Conservation (phyloP, 2,888 invertebrate genomes). For the Galeopsomyia nigrocyanea region DNA sequence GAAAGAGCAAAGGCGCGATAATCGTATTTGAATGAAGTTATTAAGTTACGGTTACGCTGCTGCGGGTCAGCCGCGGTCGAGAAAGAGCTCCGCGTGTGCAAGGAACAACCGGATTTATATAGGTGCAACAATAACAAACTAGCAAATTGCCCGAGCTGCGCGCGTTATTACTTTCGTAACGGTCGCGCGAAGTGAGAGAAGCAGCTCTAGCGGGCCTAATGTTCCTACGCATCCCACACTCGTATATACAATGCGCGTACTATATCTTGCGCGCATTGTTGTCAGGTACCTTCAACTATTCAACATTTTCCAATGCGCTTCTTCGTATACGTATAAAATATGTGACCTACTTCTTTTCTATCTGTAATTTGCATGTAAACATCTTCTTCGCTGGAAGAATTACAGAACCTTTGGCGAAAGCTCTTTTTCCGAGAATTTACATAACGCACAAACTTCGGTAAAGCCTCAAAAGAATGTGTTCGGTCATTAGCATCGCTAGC, state of each 20-base stretch:
- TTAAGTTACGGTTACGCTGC: constrained; percentile 43
- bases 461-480: constrained; percentile 8
- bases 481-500: constrained; percentile 26
- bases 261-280: no score
- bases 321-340: no score
- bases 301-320: no score
- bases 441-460: not conserved
- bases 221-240: no score
- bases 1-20: not conserved
- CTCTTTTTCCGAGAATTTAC: no score
- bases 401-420: no score
- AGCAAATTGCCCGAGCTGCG: constrained; percentile 28
- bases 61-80: constrained; percentile 40
- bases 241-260: no score
- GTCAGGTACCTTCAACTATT: no score
- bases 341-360: no score
- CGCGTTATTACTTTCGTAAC: constrained; percentile 53
- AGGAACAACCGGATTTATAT: not conserved
- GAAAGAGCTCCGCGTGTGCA: constrained; percentile 9
- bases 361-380: no score
- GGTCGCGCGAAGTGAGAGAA: constrained; percentile 33
- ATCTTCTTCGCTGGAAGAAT: no score
- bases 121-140: constrained; percentile 12
- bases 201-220: no score
- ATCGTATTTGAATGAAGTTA: constrained; percentile 52